Conservation (phyloP, 2,797 vertebrate species). For the Poeciliopsis infans region DNA sequence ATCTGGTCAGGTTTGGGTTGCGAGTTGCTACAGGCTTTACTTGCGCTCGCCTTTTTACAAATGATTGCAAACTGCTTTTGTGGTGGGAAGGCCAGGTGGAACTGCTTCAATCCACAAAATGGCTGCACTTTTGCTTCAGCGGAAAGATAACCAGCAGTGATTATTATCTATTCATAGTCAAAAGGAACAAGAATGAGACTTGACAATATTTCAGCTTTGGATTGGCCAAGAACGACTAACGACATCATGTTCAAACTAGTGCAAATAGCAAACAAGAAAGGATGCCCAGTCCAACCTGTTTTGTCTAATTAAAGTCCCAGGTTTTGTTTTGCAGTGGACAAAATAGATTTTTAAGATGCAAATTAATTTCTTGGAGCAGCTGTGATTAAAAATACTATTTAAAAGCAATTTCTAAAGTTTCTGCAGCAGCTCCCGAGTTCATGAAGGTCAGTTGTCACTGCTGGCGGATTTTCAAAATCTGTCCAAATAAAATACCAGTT, state of each 20-base stretch:
- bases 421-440: background rate
- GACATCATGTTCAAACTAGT: background rate
- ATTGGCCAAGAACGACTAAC: conserved; percentile 4
- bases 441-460: background rate
- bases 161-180: conserved; percentile 15
- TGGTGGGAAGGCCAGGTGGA: background rate
- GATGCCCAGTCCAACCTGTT: background rate
- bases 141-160: conserved; percentile 25
- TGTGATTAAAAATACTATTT: background rate
- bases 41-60: conserved; percentile 6
- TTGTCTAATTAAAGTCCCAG: background rate
- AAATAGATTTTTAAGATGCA: background rate
- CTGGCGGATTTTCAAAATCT: background rate
- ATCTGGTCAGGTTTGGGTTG: background rate
- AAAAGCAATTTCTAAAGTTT: background rate
- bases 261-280: background rate
- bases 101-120: background rate
- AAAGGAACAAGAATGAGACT: conserved; percentile 23
- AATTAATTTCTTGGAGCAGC: background rate
- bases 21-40: background rate
- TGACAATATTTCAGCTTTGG: background rate
- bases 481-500: background rate
- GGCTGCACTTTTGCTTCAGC: conserved; percentile 11
- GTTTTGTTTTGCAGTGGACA: background rate
- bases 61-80: background rate